These are phyloP conservation scores for Euthynnus affinis DNA, from an alignment of 2,797 vertebrate species.

Conservation along the genomic window DNA sequence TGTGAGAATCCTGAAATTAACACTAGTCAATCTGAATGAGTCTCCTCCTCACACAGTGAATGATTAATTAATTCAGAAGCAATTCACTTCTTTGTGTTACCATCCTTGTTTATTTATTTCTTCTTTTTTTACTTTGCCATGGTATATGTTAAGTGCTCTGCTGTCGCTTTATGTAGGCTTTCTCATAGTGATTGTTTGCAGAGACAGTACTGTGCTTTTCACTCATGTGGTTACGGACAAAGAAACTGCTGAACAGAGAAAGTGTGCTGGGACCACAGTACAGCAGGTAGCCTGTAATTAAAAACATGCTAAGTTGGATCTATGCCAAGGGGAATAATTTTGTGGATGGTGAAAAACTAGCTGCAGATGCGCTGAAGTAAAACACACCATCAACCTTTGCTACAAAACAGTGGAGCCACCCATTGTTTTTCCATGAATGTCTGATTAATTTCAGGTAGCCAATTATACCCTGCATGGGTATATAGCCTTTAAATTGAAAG, in stretches of 20 bases:
- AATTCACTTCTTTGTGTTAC: slow-evolving; percentile 34
- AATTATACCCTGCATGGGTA: slow-evolving; percentile 24
- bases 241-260: slow-evolving; percentile 22
- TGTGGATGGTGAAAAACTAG: slow-evolving; percentile 51
- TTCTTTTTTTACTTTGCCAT: slow-evolving; percentile 2
- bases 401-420: slow-evolving; percentile 25
- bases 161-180: slow-evolving; percentile 27
- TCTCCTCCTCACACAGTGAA: slow-evolving; percentile 57
- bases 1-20: slow-evolving; percentile 44
- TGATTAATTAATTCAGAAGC: slow-evolving; percentile 37
- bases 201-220: slow-evolving; percentile 25
- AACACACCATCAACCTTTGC: slow-evolving; percentile 37
- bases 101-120: slow-evolving; percentile 3
- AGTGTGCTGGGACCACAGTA: slow-evolving; percentile 49
- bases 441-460: slow-evolving; percentile 20
- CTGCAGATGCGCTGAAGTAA: slow-evolving; percentile 46
- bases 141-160: slow-evolving; percentile 33
- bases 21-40: slow-evolving; percentile 61
- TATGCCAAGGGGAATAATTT: slow-evolving; percentile 63
- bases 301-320: slow-evolving; percentile 60
- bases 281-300: slow-evolving; percentile 74
- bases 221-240: slow-evolving; percentile 31
- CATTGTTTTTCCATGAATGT: slow-evolving; percentile 42
- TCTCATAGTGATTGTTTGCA: slow-evolving; percentile 11
- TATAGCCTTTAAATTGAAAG: slow-evolving; percentile 44